These are phyloP conservation scores for Ichneumoninae sp. DNA, from an alignment of 2,888 invertebrate species.

Conservation along the genomic window DNA sequence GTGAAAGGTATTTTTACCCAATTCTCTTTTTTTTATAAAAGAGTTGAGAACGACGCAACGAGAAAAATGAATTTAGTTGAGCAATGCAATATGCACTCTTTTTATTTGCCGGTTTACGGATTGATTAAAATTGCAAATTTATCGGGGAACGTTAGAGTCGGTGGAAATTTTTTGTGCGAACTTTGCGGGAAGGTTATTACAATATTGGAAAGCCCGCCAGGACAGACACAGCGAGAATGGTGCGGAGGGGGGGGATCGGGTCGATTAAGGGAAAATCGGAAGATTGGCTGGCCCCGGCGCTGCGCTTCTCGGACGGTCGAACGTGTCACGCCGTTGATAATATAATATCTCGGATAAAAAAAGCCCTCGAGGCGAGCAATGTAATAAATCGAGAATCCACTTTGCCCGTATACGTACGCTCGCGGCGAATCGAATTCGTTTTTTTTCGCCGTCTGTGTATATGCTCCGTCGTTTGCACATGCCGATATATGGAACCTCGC, in stretches of 20 bases:
- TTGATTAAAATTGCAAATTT: conserved; percentile 53
- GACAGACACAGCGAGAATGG: neutral
- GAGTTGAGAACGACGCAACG: neutral
- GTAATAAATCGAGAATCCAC: conserved; percentile 71
- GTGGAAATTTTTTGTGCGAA: neutral
- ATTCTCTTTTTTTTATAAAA: neutral
- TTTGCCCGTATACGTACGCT: conserved; percentile 45
- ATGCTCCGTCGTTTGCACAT: conserved; percentile 5
- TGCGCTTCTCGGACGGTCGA: conserved; percentile 26
- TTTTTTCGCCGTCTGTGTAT: conserved; percentile 1
- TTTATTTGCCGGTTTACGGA: conserved; percentile 29
- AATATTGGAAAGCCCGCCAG: conserved; percentile 21
- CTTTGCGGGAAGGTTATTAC: conserved; percentile 28
- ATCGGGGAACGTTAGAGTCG: conserved; percentile 37
- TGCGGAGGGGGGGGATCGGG: neutral
- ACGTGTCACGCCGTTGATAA: conserved; percentile 61
- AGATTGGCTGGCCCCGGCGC: conserved; percentile 35
- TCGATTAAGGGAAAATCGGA: conserved; percentile 62
- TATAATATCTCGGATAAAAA: conserved; percentile 49
- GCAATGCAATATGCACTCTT: conserved; percentile 14
- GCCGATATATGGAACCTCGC: conserved; percentile 33
- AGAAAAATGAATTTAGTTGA: conserved; percentile 29
- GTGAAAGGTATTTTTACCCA: neutral
- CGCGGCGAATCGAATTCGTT: conserved; percentile 52
- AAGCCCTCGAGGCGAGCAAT: conserved; percentile 53